A percentile compares a stretch with the other conserved stretches of the same genome.
Conservation (phyloP, 2,797 vertebrate genomes). For the Bufotes viridis region DNA sequence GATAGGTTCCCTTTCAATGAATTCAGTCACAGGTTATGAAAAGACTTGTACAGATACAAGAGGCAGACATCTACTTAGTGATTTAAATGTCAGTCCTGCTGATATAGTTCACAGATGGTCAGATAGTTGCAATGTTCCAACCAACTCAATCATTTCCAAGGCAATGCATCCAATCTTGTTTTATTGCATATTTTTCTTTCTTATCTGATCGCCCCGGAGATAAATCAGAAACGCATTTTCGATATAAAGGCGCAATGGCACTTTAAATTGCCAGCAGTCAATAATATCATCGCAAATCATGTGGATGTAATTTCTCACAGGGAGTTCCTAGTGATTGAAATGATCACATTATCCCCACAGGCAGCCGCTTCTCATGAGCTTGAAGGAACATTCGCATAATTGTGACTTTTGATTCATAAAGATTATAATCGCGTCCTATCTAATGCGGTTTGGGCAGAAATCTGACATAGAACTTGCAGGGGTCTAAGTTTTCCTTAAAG, state of each 20-base stretch:
- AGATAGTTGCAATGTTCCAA: background rate
- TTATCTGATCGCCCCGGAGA: background rate
- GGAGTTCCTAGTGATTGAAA: conserved; percentile 5
- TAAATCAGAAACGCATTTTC: background rate
- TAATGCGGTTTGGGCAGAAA: background rate
- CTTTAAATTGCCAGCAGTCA: conserved; percentile 2
- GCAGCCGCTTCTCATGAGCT: conserved; percentile 2
- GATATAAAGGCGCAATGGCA: background rate
- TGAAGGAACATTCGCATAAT: conserved; percentile 10
- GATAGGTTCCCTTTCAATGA: too few species aligned
- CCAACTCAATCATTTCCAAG: background rate
- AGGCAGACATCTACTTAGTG: too few species aligned
- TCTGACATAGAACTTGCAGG: background rate
- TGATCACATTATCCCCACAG: conserved; percentile 40
- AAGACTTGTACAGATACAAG: too few species aligned
- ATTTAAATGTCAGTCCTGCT: background rate
- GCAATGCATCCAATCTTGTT: background rate
- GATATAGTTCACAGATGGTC: background rate
- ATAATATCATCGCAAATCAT: conserved; percentile 32
- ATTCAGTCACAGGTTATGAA: too few species aligned
- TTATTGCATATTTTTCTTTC: background rate
- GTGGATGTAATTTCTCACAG: conserved; percentile 33
- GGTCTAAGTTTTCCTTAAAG: background rate
- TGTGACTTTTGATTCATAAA: conserved; percentile 8
- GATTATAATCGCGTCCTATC: background rate